Evolutionary conservation across 2,797 vertebrate species (phyloP).

Genomic region (Danio albolineatus): DNA sequence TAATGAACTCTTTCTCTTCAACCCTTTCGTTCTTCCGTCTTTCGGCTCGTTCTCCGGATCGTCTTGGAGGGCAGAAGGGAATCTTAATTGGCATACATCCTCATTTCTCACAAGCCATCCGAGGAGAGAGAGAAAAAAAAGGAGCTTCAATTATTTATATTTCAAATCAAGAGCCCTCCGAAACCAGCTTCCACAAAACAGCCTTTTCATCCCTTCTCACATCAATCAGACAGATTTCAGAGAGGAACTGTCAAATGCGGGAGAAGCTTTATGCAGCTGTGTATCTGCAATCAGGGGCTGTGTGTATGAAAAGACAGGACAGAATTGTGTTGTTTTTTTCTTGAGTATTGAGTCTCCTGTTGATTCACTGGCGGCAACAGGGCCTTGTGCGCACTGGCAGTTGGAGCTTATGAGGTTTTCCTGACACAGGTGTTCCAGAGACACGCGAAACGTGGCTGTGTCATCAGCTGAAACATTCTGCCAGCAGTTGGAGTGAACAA

Average conservation of each 20-base stretch:
- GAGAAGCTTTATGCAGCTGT: conserved; percentile 58
- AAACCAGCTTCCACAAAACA: conserved; percentile 71
- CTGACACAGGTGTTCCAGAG: conserved; percentile 61
- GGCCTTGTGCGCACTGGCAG: neutral
- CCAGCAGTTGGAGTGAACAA: conserved; percentile 55
- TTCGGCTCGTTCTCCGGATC: conserved; percentile 60
- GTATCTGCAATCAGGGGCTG: conserved; percentile 68
- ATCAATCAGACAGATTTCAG: conserved; percentile 62
- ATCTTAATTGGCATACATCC: conserved; percentile 79
- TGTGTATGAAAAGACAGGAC: conserved; percentile 21
- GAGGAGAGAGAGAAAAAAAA: conserved; percentile 66
- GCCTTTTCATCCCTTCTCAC: conserved; percentile 62
- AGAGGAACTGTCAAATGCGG: conserved; percentile 56
- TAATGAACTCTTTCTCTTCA: conserved; percentile 70
- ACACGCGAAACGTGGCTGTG: conserved; percentile 54
- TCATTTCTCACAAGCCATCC: conserved; percentile 63
- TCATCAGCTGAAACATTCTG: conserved; percentile 56
- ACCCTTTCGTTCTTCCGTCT: conserved; percentile 63
- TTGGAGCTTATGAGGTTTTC: conserved; percentile 39
- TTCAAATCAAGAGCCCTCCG: conserved; percentile 72
- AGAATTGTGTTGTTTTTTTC: conserved; percentile 29
- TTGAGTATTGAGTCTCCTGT: neutral
- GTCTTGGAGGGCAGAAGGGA: conserved; percentile 74
- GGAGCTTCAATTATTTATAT: conserved; percentile 77
- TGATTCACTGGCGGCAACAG: conserved; percentile 13